Conservation (phyloP, 2,113 vertebrate species). For the Rallus limicola region DNA sequence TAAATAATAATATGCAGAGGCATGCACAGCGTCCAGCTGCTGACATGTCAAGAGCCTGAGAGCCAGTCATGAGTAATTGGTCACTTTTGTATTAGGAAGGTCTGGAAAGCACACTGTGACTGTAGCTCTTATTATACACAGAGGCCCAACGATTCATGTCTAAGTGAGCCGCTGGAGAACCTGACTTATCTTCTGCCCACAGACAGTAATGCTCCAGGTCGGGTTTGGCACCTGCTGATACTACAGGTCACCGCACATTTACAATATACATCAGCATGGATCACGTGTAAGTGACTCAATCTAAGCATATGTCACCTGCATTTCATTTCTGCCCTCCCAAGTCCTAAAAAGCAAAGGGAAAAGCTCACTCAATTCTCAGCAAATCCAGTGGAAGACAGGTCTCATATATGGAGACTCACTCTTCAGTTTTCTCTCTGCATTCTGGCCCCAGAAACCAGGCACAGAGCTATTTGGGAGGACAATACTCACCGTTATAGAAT, state of each 20-base stretch:
- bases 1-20: not conserved
- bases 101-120: not conserved
- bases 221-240: not conserved
- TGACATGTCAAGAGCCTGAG: not conserved
- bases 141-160: not conserved
- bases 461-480: not conserved
- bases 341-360: not conserved
- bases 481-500: constrained; percentile 91
- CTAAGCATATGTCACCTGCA: not conserved
- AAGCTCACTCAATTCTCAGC: not conserved
- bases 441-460: not conserved
- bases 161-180: not conserved
- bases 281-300: not conserved
- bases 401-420: not conserved
- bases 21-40: not conserved
- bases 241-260: not conserved
- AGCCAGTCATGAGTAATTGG: not conserved
- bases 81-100: not conserved
- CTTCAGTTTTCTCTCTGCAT: not conserved
- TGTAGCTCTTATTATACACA: not conserved
- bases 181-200: not conserved
- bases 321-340: not conserved
- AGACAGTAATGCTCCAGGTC: not conserved
- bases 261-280: not conserved
- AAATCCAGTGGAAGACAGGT: not conserved